Conservation (phyloP, 2,888 invertebrate genomes). For the Rotaria socialis region DNA sequence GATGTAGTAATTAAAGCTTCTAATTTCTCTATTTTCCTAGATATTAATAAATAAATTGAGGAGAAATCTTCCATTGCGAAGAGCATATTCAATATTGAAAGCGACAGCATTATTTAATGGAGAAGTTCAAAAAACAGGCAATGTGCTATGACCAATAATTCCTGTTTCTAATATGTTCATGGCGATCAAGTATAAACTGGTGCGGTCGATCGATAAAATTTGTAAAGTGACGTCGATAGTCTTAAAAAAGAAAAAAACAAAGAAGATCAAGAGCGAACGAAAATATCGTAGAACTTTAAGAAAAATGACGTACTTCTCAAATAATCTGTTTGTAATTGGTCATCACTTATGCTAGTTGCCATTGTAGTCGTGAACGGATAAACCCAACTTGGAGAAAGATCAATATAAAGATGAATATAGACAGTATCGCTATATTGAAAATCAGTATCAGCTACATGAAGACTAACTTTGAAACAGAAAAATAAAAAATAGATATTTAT, state of each 20-base stretch:
- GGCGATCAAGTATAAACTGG: neutral
- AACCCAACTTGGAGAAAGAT: neutral
- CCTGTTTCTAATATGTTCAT: neutral
- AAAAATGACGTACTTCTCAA: neutral
- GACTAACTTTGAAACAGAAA: neutral
- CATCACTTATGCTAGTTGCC: neutral
- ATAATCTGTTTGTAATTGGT: neutral
- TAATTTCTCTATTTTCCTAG: too few relatives aligned
- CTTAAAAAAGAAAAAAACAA: neutral
- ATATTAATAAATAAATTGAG: too few relatives aligned
- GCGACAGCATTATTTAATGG: too few relatives aligned
- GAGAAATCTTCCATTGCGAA: too few relatives aligned
- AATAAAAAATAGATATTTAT: neutral
- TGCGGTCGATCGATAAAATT: neutral
- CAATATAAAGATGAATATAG: neutral
- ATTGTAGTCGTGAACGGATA: neutral
- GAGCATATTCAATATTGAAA: too few relatives aligned
- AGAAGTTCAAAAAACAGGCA: neutral
- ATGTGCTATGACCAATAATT: neutral
- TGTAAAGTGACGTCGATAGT: neutral
- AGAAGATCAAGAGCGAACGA: too few relatives aligned
- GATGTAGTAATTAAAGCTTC: too few relatives aligned
- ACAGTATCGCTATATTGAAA: neutral
- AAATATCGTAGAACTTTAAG: neutral
- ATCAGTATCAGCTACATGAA: neutral